Base-by-base conservation (phyloP, 2,113 vertebrate species). In the Lipophrys pholis region DNA sequence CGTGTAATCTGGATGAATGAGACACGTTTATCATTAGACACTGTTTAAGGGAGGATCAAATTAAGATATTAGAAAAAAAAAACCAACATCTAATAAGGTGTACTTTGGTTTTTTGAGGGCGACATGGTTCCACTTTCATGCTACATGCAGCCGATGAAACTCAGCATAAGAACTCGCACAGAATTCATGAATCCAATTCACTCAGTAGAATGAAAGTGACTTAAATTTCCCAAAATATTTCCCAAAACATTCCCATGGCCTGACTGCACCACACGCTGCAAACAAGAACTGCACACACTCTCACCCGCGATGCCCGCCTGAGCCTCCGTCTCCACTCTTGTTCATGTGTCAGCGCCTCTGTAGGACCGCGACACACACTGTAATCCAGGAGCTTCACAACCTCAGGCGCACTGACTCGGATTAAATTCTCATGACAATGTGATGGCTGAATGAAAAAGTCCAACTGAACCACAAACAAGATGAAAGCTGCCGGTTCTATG, bases 301-400 rank as follows among this genome's bases (percentile, higher is more conserved):
- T 49, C 43, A 11, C 61, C 73, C 21, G 39, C 84, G 41, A 82
- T 87, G 2, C 86, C 85, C 58, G 86, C 53, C 51, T 2, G 70
- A 73, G 48, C 45, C 38, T 78, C 62, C 52, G 3, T 49, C 40
- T 65, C 64, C 52, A n/a, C 35, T 68, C 71, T 8, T 0, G 66
- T 79, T 69, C 78, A 46, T 1, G 42, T 55, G 68, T 87, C 62
- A 87, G 41, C 50, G 53, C 51, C 67, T 85, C 86, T 90, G 89
- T 40, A 61, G 91, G 75, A 87, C 48, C 80, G 74, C 70, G 72
- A 80, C 71, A 69, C 4, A 76, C 8, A 70, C 57, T 15, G 70
- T 40, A 82, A 61, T 56, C 6, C 63, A 70, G 43, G 38, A 6
- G 64, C 17, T 35, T 53, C 7, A 43, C 9, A 42, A 35, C 48